A percentile compares a stretch with the other conserved stretches of the same genome.
These are phyloP conservation scores for Psittacula echo DNA, from an alignment of 2,797 vertebrate species.

Conservation along the genomic window DNA sequence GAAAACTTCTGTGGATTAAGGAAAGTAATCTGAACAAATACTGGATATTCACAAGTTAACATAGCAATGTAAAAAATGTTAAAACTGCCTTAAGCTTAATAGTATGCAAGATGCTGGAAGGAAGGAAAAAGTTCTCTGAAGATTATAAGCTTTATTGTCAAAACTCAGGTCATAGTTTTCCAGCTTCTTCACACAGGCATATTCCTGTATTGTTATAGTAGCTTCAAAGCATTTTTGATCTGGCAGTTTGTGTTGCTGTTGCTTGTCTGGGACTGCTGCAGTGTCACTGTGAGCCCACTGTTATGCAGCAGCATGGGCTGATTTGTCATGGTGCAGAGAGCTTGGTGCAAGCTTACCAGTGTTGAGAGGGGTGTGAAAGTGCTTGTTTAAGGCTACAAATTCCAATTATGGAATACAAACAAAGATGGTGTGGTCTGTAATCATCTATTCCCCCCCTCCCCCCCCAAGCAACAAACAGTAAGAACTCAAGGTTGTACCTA, in stretches of 20 bases:
- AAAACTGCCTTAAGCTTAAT: background rate
- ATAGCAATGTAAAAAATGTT: background rate
- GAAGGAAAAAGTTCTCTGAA: background rate
- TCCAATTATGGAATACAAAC: background rate
- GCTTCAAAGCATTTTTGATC: background rate
- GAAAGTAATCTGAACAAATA: background rate
- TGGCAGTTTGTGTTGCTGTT: background rate
- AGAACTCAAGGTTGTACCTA: background rate
- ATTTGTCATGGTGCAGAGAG: background rate
- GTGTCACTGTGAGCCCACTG: background rate
- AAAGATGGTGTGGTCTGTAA: background rate
- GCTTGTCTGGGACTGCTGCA: background rate
- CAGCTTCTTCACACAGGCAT: background rate
- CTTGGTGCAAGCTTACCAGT: background rate
- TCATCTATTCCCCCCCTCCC: rapidly evolving
- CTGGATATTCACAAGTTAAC: background rate
- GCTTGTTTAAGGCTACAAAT: background rate
- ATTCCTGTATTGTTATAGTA: background rate
- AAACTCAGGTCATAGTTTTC: background rate
- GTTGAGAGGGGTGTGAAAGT: background rate
- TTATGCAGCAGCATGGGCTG: background rate
- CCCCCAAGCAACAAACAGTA: background rate
- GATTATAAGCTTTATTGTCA: background rate
- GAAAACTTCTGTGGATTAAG: background rate
- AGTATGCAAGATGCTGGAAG: background rate